phyloP scores from a whole-genome alignment of 2,797 vertebrate species.

The Gymnodraco acuticeps region DNA sequence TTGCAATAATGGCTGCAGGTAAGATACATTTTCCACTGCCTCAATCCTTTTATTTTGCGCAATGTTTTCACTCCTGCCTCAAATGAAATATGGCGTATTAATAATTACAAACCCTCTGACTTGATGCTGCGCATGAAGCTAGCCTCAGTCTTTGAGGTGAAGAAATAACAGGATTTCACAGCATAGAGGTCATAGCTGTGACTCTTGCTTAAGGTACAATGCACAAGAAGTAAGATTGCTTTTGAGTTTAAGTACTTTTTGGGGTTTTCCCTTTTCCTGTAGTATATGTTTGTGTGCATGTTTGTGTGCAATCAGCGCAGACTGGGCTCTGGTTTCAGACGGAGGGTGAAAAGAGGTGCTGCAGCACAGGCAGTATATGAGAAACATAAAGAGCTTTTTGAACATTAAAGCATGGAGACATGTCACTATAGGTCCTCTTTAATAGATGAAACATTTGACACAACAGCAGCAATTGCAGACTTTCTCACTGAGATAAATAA shows the following conservation, averaged over 20 bases:
- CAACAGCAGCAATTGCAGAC: neutral
- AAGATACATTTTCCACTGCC: neutral
- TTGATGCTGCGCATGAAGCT: conserved; percentile 29
- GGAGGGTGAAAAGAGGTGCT: too few relatives aligned
- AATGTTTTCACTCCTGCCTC: conserved; percentile 52
- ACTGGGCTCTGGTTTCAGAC: too few relatives aligned
- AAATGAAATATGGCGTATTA: conserved; percentile 55
- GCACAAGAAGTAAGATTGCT: neutral
- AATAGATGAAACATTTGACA: conserved; percentile 4
- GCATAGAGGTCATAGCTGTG: conserved; percentile 22
- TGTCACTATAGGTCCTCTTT: neutral
- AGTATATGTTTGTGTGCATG: too few relatives aligned
- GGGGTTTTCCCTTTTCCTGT: too few relatives aligned
- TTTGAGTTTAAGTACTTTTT: too few relatives aligned
- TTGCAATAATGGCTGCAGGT: conserved; percentile 29
- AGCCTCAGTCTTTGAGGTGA: conserved; percentile 23
- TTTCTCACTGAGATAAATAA: neutral
- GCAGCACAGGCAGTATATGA: too few relatives aligned
- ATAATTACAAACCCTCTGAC: conserved; percentile 53
- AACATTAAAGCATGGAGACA: too few relatives aligned
- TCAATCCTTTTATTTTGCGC: conserved; percentile 12
- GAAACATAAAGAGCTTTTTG: too few relatives aligned
- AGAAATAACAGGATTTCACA: conserved; percentile 46
- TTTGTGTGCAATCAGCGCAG: too few relatives aligned
- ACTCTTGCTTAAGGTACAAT: conserved; percentile 1